A percentile compares a stretch with the other conserved stretches of the same genome.
These are phyloP conservation scores for Zingel zingel DNA, from an alignment of 2,113 vertebrate species.

Conservation along the genomic window DNA sequence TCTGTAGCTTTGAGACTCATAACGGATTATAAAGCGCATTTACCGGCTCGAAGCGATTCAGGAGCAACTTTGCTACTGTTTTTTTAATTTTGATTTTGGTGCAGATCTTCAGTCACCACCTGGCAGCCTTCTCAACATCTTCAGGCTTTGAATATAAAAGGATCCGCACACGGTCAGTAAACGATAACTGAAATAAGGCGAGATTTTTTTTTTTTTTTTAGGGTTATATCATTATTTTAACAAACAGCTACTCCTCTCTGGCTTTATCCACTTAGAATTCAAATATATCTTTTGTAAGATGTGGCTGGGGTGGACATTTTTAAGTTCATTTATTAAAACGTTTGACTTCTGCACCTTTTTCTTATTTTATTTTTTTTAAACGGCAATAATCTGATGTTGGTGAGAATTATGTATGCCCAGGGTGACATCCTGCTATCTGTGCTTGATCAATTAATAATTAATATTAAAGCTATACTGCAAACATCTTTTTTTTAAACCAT, in stretches of 20 bases:
- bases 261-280: not conserved
- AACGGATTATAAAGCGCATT: not conserved
- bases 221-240: not conserved
- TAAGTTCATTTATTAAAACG: not conserved
- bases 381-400: not conserved
- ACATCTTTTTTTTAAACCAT: not conserved
- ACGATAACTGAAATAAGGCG: not conserved
- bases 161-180: conserved; percentile 46
- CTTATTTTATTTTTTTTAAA: not conserved
- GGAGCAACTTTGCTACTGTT: conserved; percentile 54
- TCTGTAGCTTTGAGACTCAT: not conserved
- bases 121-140: conserved; percentile 22
- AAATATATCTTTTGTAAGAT: not conserved
- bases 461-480: not conserved
- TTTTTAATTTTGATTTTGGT: not conserved
- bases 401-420: too few species aligned
- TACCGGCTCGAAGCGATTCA: not conserved
- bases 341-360: not conserved
- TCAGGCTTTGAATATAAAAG: conserved; percentile 10
- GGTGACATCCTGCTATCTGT: not conserved
- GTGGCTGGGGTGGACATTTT: too few species aligned
- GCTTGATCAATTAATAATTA: not conserved
- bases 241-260: not conserved
- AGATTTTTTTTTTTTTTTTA: not conserved
- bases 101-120: conserved; percentile 26